These are phyloP conservation scores for Cynopterus brachyotis DNA, from an alignment of 2,113 vertebrate species.

Conservation along the genomic window DNA sequence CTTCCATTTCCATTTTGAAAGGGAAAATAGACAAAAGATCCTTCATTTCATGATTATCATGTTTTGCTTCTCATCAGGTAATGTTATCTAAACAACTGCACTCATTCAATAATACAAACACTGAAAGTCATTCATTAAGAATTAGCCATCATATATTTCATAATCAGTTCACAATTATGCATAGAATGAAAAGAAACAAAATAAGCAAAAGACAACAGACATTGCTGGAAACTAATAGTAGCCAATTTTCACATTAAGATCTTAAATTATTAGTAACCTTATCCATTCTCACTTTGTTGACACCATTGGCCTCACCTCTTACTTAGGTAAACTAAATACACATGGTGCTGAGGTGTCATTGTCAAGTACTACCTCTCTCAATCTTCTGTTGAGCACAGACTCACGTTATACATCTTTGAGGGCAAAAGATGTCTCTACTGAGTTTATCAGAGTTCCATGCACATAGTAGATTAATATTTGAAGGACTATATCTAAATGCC, in stretches of 20 bases:
- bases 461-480: neutral
- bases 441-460: neutral
- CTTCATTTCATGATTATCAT: neutral
- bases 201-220: neutral
- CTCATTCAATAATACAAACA: neutral
- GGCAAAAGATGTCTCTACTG: neutral
- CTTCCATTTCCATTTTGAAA: neutral
- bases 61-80: neutral
- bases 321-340: neutral
- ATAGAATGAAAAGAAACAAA: neutral
- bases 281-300: neutral
- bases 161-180: neutral
- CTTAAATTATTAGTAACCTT: neutral
- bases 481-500: neutral
- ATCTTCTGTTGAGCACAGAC: neutral
- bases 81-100: neutral
- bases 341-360: neutral
- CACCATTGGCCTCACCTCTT: neutral
- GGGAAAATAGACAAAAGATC: neutral
- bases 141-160: neutral
- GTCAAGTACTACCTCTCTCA: neutral
- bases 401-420: neutral
- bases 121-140: neutral
- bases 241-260: neutral
- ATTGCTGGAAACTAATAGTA: neutral